These are phyloP conservation scores for Lysiphlebus fabarum DNA, from an alignment of 1,140 invertebrate genomes.

Conservation along the genomic window DNA sequence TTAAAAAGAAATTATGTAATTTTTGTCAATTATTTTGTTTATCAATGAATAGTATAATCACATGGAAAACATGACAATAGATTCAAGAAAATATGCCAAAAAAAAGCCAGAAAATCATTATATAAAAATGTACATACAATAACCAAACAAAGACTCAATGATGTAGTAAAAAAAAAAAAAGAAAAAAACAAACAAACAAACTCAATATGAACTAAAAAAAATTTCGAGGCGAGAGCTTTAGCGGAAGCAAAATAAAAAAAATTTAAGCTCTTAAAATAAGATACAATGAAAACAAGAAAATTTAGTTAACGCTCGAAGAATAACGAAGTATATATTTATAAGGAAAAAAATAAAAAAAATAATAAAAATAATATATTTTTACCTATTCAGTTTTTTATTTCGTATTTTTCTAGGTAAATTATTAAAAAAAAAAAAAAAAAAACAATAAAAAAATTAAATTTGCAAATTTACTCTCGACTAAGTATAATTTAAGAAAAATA, in stretches of 20 bases:
- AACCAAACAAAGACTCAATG: slow-evolving; percentile 1
- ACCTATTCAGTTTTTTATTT: too few relatives aligned
- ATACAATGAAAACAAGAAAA: not conserved
- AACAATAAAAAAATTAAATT: too few relatives aligned
- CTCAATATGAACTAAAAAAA: not conserved
- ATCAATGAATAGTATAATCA: slow-evolving; percentile 25
- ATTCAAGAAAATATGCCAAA: slow-evolving; percentile 13
- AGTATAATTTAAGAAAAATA: too few relatives aligned
- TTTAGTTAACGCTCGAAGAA: too few relatives aligned
- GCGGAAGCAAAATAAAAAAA: not conserved
- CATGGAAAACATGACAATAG: slow-evolving; percentile 18
- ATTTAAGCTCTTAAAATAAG: not conserved
- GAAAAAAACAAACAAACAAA: too few relatives aligned
- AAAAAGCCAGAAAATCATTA: not conserved
- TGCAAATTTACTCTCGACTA: too few relatives aligned
- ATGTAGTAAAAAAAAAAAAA: slow-evolving; percentile 1
- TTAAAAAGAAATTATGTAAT: too few relatives aligned
- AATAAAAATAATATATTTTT: too few relatives aligned
- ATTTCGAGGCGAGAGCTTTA: not conserved
- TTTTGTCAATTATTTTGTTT: not conserved
- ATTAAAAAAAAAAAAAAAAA: too few relatives aligned
- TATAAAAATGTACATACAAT: slow-evolving; percentile 2
- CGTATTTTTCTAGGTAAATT: too few relatives aligned
- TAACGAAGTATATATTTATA: too few relatives aligned
- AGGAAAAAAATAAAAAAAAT: too few relatives aligned